Percentiles rank a stretch among this genome's conserved stretches.
These are phyloP conservation scores for Sternarchorhynchus goeldii DNA, from an alignment of 2,797 vertebrate genomes.

Conservation along the genomic window DNA sequence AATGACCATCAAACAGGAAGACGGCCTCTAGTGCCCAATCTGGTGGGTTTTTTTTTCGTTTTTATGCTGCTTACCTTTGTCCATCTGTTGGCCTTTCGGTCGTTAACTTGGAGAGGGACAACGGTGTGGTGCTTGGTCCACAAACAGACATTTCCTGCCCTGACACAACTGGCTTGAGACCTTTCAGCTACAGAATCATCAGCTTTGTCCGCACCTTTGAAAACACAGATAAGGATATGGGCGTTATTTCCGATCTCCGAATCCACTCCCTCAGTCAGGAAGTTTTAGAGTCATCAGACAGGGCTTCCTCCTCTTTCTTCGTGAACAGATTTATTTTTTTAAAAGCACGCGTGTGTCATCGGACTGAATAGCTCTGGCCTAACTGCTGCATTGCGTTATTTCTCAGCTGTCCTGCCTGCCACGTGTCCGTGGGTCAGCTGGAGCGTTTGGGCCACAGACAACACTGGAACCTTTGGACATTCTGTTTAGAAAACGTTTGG, in stretches of 20 bases:
- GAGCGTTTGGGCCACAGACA: background rate
- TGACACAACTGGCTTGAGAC: background rate
- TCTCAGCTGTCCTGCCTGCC: background rate
- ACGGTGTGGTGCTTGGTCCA: no score
- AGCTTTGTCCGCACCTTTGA: conserved; percentile 12
- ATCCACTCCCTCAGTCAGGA: conserved; percentile 4
- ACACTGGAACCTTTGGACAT: background rate
- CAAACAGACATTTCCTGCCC: conserved; percentile 8
- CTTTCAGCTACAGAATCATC: conserved; percentile 26
- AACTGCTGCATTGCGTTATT: background rate
- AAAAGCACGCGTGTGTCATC: background rate
- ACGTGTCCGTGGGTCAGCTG: background rate
- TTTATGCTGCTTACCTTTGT: no score
- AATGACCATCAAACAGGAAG: no score
- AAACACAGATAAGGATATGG: conserved; percentile 8
- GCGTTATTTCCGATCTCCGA: background rate
- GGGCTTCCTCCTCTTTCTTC: background rate
- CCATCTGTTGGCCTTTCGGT: no score
- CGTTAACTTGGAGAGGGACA: no score
- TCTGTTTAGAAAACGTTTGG: background rate
- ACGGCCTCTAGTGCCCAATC: no score
- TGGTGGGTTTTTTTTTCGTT: no score
- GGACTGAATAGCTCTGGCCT: background rate
- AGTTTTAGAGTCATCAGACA: background rate
- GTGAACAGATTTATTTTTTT: background rate